Evolutionary conservation across 2,113 vertebrate genomes (phyloP).

Genomic region (Hipposideros armiger): DNA sequence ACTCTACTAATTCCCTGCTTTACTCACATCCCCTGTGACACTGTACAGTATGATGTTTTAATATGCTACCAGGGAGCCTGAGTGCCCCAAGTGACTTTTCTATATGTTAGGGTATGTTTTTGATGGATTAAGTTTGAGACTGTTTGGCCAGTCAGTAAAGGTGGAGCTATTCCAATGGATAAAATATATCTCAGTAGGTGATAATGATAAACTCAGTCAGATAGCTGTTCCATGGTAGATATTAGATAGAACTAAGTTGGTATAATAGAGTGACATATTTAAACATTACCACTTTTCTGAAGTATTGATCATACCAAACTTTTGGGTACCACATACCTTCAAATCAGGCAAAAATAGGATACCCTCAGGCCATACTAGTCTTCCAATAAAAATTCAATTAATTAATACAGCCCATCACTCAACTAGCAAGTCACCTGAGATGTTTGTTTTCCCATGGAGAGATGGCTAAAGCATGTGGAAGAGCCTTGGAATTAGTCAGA

Average conservation of each 20-base stretch:
- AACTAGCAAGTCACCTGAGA: neutral
- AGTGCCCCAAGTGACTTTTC: neutral
- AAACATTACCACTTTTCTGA: neutral
- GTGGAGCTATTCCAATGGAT: neutral
- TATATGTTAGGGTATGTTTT: neutral
- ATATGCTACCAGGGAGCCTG: accelerated
- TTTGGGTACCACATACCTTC: neutral
- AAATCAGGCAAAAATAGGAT: neutral
- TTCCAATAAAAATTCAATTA: neutral
- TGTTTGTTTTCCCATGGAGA: neutral
- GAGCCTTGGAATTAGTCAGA: neutral
- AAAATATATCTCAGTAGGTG: neutral
- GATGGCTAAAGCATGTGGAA: neutral
- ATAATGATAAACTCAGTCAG: neutral
- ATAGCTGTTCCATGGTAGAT: neutral
- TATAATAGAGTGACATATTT: neutral
- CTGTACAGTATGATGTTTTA: neutral
- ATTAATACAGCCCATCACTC: neutral
- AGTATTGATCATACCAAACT: neutral
- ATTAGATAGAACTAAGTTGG: neutral
- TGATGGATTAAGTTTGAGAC: neutral
- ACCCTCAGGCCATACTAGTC: neutral
- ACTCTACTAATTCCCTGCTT: neutral
- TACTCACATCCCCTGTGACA: neutral
- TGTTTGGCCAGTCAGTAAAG: neutral